A percentile compares a stretch with the other conserved stretches of the same genome.
phyloP scores from a whole-genome alignment of 37 sponge, comb jelly and placozoan genomes.

The Spongilla lacustris region DNA sequence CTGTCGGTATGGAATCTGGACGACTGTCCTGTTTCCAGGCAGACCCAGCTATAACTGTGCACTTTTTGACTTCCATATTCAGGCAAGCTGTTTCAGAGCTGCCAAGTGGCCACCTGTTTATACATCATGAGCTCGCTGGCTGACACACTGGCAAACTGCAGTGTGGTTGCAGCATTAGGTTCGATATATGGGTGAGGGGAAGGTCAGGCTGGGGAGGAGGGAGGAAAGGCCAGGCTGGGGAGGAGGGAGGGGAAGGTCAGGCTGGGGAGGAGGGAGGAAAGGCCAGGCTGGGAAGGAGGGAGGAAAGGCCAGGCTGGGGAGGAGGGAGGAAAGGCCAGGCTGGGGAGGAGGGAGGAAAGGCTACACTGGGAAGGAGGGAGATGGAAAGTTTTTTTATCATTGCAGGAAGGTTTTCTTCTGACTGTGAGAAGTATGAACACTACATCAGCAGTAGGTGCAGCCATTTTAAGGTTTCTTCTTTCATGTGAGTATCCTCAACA shows the following conservation, averaged over 20 bases:
- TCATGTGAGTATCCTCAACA: background rate
- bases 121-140: slow-evolving; percentile 33
- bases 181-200: background rate
- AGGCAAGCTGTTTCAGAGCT: slow-evolving; percentile 55
- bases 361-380: background rate
- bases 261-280: too few relatives aligned
- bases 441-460: slow-evolving; percentile 9
- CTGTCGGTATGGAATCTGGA: background rate
- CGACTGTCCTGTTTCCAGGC: background rate
- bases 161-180: slow-evolving; percentile 53
- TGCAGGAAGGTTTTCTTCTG: slow-evolving; percentile 40
- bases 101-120: slow-evolving; percentile 42
- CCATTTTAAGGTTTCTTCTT: background rate
- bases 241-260: too few relatives aligned
- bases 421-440: slow-evolving; percentile 42
- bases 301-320: too few relatives aligned
- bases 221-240: background rate
- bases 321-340: too few relatives aligned
- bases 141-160: slow-evolving; percentile 42
- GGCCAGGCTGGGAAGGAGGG: too few relatives aligned
- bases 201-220: background rate
- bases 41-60: background rate
- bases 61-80: background rate
- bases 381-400: background rate
- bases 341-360: too few relatives aligned